phyloP scores from a whole-genome alignment of 1,140 invertebrate species.

The Bombus balteatus region DNA sequence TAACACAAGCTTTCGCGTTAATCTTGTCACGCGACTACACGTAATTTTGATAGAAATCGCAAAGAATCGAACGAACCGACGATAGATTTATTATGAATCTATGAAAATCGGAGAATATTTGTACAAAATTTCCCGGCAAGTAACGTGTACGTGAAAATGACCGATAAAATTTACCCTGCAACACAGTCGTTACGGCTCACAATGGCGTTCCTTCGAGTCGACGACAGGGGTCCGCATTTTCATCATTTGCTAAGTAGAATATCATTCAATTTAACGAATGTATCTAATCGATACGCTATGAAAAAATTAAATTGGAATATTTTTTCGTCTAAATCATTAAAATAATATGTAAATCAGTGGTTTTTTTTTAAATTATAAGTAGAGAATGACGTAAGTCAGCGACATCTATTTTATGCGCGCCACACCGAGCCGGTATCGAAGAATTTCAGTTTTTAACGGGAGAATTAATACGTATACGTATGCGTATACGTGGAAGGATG shows the following conservation, averaged over 20 bases:
- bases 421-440: constrained; percentile 35
- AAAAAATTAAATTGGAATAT: constrained; percentile 58
- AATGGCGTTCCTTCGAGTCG: constrained; percentile 88
- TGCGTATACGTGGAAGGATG: neutral
- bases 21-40: neutral
- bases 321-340: constrained; percentile 34
- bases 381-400: neutral
- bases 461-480: neutral
- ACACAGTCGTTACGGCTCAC: constrained; percentile 89
- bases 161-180: constrained; percentile 85
- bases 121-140: constrained; percentile 84
- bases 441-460: constrained; percentile 30
- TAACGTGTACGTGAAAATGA: constrained; percentile 86
- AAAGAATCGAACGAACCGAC: neutral
- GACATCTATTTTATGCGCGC: constrained; percentile 52
- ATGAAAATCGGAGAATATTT: constrained; percentile 73
- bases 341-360: constrained; percentile 30
- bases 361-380: neutral
- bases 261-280: neutral
- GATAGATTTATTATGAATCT: neutral
- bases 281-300: no score
- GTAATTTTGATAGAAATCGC: neutral
- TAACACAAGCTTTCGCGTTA: constrained; percentile 38
- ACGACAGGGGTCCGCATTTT: constrained; percentile 74
- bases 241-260: constrained; percentile 63